Base-by-base conservation (phyloP, 2,888 invertebrate species). In the Allophyes oxyacanthae region DNA sequence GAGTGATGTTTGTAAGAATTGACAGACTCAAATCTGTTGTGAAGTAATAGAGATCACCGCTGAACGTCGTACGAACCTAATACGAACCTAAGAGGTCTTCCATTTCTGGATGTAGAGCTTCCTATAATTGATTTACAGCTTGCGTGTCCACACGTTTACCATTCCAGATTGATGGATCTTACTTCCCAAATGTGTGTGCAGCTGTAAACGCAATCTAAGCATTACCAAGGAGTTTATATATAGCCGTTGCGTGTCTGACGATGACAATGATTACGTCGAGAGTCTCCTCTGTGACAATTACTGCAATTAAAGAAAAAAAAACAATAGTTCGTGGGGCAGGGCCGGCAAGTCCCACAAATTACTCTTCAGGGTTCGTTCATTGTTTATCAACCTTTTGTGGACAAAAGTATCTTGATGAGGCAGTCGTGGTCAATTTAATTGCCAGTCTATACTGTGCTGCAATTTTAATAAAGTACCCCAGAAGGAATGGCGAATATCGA, bases 281-380 rank as follows among this genome's bases (percentile, higher is more conserved):
- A 69, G 61, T 58, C 51, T 57, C 54, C 51, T 57, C 54, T 62
- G 64, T 54, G 76, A 78, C 81, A 84, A 87, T 85, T 82, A 78
- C 77, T 58, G 79, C 66, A 82, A 87, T 86, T 84, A 85, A 78
- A 67, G 42, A 79, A 81, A 72, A 77, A 77, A 77, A 77, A 71
- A 81, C 78, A 82, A 81, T 79, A 51, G 77, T 64, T 52, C 37
- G 41, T 58, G 62, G 46, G 57, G 55, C 68, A 69, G 64, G 55
- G 62, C 63, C 66, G 63, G 46, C 57, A 56, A 50, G 28, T 51
- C 54, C 48, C 42, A 38, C 54, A 67, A 64, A 63, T 72, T 58
- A 50, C 8, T 44, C 26, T 45, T 53, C 64, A 72, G 53, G 50
- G 55, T 65, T 56, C 44, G 25, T 55, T 50, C 42, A 48, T 54